phyloP scores from a whole-genome alignment of 2,888 invertebrate species.

The Drosophila neoperkinsi region DNA sequence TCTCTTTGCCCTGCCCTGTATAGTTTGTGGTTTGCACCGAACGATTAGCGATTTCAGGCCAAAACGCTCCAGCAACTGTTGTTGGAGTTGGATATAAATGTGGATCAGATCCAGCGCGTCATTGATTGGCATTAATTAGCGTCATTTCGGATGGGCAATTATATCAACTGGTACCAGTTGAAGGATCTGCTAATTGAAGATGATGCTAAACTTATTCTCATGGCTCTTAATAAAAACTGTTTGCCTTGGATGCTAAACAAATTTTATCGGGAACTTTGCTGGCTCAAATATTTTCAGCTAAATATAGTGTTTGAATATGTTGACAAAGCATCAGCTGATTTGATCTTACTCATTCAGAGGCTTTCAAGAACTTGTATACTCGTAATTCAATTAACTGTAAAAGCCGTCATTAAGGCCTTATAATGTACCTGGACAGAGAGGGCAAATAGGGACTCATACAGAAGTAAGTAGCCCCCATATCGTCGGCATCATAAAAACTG shows the following conservation, averaged over 20 bases:
- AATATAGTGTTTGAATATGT: neutral
- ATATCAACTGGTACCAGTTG: slow-evolving; percentile 72
- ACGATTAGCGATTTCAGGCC: slow-evolving; percentile 61
- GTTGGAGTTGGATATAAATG: slow-evolving; percentile 12
- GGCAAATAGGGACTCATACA: neutral
- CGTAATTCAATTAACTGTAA: slow-evolving; percentile 77
- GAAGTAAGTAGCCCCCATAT: slow-evolving; percentile 40
- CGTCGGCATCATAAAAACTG: slow-evolving; percentile 61
- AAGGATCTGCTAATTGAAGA: slow-evolving; percentile 69
- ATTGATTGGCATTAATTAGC: slow-evolving; percentile 70
- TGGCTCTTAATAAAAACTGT: slow-evolving; percentile 36
- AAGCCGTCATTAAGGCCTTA: slow-evolving; percentile 73
- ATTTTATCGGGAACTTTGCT: slow-evolving; percentile 12
- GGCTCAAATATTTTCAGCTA: neutral
- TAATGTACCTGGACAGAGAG: slow-evolving; percentile 21
- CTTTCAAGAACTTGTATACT: slow-evolving; percentile 36
- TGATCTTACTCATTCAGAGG: slow-evolving; percentile 30
- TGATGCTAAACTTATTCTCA: slow-evolving; percentile 44
- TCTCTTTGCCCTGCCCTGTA: neutral
- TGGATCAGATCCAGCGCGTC: slow-evolving; percentile 34
- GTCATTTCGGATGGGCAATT: slow-evolving; percentile 36
- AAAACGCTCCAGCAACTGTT: slow-evolving; percentile 68
- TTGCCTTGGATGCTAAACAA: slow-evolving; percentile 58
- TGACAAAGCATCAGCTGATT: slow-evolving; percentile 4
- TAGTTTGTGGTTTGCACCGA: slow-evolving; percentile 58